Conservation (phyloP, 2,888 invertebrate genomes). For the Adelognathus sp. region DNA sequence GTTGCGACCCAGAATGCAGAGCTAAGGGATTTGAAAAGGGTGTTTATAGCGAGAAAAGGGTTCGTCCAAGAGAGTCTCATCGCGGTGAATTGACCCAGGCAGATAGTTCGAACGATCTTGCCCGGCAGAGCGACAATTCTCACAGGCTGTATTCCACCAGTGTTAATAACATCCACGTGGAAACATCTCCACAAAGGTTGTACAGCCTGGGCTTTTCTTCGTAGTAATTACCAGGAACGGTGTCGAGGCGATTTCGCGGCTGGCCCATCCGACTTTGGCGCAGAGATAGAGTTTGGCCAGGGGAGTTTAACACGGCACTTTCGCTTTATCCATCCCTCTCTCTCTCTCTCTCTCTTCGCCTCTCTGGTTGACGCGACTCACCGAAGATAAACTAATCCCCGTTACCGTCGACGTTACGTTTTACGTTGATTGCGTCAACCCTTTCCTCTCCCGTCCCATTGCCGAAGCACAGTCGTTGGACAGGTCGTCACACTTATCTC, state of each 20-base stretch:
- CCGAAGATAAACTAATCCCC: constrained; percentile 80
- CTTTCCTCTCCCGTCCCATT: constrained; percentile 73
- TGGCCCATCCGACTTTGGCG: constrained; percentile 37
- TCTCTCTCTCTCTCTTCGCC: no score
- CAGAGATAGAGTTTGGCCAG: constrained; percentile 10
- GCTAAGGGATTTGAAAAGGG: constrained; percentile 22
- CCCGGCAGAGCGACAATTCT: constrained; percentile 6
- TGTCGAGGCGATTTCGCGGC: constrained; percentile 56
- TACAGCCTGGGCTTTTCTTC: constrained; percentile 36
- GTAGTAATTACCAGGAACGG: constrained; percentile 50
- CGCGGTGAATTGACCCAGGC: constrained; percentile 29
- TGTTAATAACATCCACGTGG: neutral
- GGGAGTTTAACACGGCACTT: constrained; percentile 18
- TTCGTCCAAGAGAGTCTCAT: constrained; percentile 1
- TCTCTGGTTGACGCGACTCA: constrained; percentile 39
- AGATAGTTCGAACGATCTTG: constrained; percentile 33
- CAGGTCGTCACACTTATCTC: constrained; percentile 81
- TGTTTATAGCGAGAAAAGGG: constrained; percentile 3
- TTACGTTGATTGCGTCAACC: constrained; percentile 81
- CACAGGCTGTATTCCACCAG: neutral
- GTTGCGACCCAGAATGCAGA: neutral
- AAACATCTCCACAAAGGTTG: neutral
- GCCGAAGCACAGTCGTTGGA: constrained; percentile 73
- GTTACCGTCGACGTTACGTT: constrained; percentile 80
- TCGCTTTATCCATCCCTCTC: neutral